A percentile compares a stretch with the other conserved stretches of the same genome.
These are phyloP conservation scores for Chionis minor DNA, from an alignment of 2,113 vertebrate genomes.

Conservation along the genomic window DNA sequence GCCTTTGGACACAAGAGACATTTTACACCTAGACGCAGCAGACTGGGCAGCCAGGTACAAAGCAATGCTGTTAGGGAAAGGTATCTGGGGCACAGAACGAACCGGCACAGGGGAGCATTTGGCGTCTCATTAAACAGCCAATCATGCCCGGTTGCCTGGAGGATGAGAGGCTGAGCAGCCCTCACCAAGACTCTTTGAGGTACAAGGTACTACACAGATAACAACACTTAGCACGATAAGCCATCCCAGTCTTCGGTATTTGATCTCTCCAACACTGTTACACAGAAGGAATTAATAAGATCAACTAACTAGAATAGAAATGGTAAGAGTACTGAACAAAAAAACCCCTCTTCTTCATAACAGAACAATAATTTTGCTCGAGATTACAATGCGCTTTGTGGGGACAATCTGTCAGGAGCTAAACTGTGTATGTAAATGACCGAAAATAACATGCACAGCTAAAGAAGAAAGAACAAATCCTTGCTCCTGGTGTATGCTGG, in stretches of 20 bases:
- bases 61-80: neutral
- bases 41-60: neutral
- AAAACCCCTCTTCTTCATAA: neutral
- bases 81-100: neutral
- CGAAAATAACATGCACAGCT: neutral
- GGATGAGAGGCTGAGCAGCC: neutral
- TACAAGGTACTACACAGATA: neutral
- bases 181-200: neutral
- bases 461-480: neutral
- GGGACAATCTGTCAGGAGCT: neutral
- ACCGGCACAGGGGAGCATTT: neutral
- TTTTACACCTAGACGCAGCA: neutral
- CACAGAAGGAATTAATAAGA: neutral
- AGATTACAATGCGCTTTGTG: neutral
- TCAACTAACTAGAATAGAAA: neutral
- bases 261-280: neutral
- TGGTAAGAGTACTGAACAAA: neutral
- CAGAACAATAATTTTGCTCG: neutral
- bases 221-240: neutral
- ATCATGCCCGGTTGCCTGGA: neutral
- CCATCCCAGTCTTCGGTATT: neutral
- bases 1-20: neutral
- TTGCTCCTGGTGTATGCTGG: too few species aligned
- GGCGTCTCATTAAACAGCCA: neutral
- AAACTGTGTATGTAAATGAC: neutral